Evolutionary conservation across 1,140 invertebrate genomes (phyloP), one percentile per base, ranked within the genome.

Genomic region (Streblospio benedicti): DNA sequence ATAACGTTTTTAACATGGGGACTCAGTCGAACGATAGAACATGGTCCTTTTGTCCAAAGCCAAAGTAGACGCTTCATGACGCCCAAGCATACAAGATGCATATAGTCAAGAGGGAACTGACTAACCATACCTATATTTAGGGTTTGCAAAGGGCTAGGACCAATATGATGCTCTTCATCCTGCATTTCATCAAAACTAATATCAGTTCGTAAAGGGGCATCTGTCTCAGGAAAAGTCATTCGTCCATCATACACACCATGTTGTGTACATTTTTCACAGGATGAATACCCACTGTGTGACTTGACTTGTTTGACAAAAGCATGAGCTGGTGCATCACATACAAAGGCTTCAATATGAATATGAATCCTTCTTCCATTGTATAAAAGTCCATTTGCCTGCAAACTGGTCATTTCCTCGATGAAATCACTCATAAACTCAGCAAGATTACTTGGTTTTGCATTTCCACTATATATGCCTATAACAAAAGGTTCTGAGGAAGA

Each of bases 51-150:
- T 32, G 51, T 31, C 51, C 51, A 53, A 18, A 53, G 51, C 2
- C 25, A 32, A 30, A 53, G 45, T 28, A 47, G 45, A n/a, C 45
- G 45, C 45, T 28, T 62, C 0, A 64, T 61, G 18, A 71, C 67
- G 4, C 74, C 76, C 52, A 73, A 55, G 45, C 66, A 75, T 38
- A 69, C 51, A 47, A 67, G 41, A 59, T 77, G 74, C 72, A 75
- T 73, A 41, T 64, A 68, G 53, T 77, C 71, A 20, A 72, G 32
- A 12, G 66, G 64, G 52, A 73, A 63, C 33, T 63, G 25, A 16
- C 57, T 31, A 23, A 72, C 63, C 45, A 70, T 49, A 35, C 62
- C 58, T 41, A 74, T 38, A 53, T 23, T 14, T 30, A 63, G 20
- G 27, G 54, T 20, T 55, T 20, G 47, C 23, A 53, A 51, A 30